phyloP scores from a whole-genome alignment of 2,113 vertebrate genomes.

The Odontophorus gujanensis region DNA sequence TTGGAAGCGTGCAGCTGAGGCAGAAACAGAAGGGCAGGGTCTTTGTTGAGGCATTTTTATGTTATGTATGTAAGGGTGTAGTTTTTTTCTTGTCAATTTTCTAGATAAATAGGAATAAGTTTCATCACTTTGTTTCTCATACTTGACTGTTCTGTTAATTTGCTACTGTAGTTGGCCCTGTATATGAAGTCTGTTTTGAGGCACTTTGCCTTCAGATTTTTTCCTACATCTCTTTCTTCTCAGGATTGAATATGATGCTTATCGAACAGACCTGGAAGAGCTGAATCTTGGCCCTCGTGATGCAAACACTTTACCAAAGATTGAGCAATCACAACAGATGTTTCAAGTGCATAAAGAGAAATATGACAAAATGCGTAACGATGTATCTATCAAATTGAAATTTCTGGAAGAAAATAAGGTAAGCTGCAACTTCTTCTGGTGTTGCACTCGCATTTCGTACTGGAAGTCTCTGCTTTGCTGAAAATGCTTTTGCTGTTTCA shows the following conservation, averaged over 20 bases:
- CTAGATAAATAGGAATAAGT: too few species aligned
- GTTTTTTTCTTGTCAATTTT: too few species aligned
- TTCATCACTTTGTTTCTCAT: neutral
- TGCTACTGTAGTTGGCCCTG: neutral
- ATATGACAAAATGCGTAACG: constrained; percentile 94
- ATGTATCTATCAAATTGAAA: constrained; percentile 93
- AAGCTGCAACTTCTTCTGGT: constrained; percentile 13
- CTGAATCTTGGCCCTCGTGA: constrained; percentile 95
- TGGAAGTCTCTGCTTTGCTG: neutral
- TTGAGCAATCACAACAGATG: constrained; percentile 91
- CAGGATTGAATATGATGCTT: constrained; percentile 96
- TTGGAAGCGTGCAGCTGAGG: neutral
- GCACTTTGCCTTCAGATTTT: neutral
- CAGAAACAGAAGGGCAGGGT: neutral
- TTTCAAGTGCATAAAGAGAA: constrained; percentile 95
- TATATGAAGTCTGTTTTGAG: neutral
- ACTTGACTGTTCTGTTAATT: neutral
- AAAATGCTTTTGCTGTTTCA: neutral
- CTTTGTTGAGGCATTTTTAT: neutral
- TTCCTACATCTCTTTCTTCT: neutral
- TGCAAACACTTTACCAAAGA: constrained; percentile 91
- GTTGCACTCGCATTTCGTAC: neutral
- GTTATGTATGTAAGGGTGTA: neutral
- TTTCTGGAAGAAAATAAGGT: constrained; percentile 99
- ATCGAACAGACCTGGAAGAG: constrained; percentile 96